Base-by-base conservation (phyloP, 1,140 invertebrate species). In the Whitmania pigra region DNA sequence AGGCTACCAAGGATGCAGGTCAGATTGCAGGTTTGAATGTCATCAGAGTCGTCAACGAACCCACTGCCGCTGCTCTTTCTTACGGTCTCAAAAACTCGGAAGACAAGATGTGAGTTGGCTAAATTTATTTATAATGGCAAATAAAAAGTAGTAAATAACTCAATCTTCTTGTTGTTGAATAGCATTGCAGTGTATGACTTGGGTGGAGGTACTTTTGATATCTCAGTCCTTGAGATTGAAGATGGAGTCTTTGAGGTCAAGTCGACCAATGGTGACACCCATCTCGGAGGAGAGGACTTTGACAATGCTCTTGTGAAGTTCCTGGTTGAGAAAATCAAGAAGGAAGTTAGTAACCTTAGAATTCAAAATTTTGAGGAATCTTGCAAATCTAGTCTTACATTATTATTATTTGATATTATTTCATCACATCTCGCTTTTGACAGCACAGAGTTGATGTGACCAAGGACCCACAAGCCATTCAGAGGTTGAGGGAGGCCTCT, bases 1-100 rank as follows among this genome's bases (percentile, higher is more conserved):
- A 94, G 84, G 92, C 93, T 15, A 96, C 93, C 0, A 95, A 96
- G 85, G 93, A 97, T 86, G 94, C 94, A 76, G 94, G 94, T 75
- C 92, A 97, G 83, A 97, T 98, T 81, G 82, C 95, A 72, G 95
- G 95, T 49, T 82, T 98, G 53, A 96, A 97, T 82, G 94, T 97
- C 18, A 82, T 97, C 36, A 85, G 94, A 80, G 93, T 98, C 6
- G 96, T 98, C 76, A 97, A 97, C 82, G 94, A 97, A 81, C 94
- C 94, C 4, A 97, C 94, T 13, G 94, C 94, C 68, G 94, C 94
- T 73, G 94, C 94, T 71, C 84, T 98, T 27, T 94, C 95, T 54
- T 98, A 98, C 84, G 96, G 96, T 69, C 93, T 99, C 90, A 94
- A 99, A 81, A 98, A 98, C 83, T 89, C 92, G 54, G 94, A 96